phyloP scores from a whole-genome alignment of 2,888 invertebrate genomes.

The Tipula vernalis region DNA sequence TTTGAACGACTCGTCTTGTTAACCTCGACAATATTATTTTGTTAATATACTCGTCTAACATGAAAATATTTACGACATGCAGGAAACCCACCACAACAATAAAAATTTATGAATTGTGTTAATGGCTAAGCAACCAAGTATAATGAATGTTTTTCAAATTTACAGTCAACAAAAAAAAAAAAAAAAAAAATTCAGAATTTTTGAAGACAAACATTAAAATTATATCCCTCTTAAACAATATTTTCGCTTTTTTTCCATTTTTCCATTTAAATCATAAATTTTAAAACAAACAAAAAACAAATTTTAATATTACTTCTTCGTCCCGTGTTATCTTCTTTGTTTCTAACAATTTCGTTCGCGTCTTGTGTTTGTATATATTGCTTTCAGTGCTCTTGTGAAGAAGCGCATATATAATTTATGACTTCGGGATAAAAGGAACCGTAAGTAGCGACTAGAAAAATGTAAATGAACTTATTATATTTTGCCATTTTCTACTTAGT shows the following conservation, averaged over 20 bases:
- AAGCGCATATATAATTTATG: background rate
- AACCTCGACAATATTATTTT: background rate
- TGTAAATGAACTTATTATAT: background rate
- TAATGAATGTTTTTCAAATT: background rate
- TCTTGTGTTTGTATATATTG: background rate
- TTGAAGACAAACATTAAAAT: background rate
- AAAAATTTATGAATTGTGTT: background rate
- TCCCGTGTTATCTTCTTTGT: background rate
- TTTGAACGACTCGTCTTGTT: background rate
- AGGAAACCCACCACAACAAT: background rate
- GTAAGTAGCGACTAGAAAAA: background rate
- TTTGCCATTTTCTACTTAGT: background rate
- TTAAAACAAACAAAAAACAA: background rate
- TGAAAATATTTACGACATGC: background rate
- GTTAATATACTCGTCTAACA: background rate
- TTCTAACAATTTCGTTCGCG: background rate
- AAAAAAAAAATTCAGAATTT: background rate
- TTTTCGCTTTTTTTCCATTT: background rate
- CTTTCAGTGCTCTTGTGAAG: background rate
- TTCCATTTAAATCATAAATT: conserved; percentile 4
- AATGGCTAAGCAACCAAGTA: background rate
- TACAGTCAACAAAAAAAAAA: background rate
- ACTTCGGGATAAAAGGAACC: background rate
- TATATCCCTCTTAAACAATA: background rate
- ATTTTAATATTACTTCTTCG: background rate